Evolutionary conservation across 2,888 invertebrate species (phyloP), one percentile per base, ranked within the genome.

Genomic region (Oscheius sp.): DNA sequence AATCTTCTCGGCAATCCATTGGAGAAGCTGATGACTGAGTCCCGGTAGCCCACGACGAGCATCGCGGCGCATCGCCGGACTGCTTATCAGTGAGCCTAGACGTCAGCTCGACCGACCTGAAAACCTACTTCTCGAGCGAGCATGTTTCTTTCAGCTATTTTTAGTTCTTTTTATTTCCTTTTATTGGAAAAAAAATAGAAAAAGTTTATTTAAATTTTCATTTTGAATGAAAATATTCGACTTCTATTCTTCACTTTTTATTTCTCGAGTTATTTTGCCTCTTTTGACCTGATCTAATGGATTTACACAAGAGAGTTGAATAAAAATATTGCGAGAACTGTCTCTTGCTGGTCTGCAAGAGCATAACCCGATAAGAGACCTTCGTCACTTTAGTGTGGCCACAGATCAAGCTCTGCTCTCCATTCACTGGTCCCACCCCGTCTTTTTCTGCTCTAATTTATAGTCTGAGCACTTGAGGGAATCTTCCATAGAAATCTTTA

Each of bases 1-100:
- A n/a, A 77, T 58, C 20, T 72, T 58, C 42, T 74, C 69, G 25
- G 68, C 67, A n/a, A 77, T 34, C 77, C 74, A 75, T 72, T 67
- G 66, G n/a, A 77, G 42, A 3, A 61, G 61, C 61, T 61, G 61
- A 27, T 42, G 42, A 42, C 61, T 61, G 42, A 61, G 61, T 8
- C 61, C 61, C 55, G 55, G 55, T 33, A 55, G 55, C 55, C 55
- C 55, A 23, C 34, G 55, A 33, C n/a, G 34, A 42, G 42, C 12
- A n/a, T 42, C 20, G 42, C 42, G 42, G n/a, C 17, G 55, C 55
- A 55, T 55, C 55, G 55, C 17, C 55, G 5, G n/a, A 20, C 55
- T 20, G 33, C 48, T 55, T 55, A 55, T 55, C 55, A 34, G 55
- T n/a, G 20, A 3, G 34, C 23, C n/a, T n/a, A 17, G 17, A 37